Evolutionary conservation across 2,113 vertebrate species (phyloP), one percentile per base, ranked within the genome.

Genomic region (Hucho hucho): DNA sequence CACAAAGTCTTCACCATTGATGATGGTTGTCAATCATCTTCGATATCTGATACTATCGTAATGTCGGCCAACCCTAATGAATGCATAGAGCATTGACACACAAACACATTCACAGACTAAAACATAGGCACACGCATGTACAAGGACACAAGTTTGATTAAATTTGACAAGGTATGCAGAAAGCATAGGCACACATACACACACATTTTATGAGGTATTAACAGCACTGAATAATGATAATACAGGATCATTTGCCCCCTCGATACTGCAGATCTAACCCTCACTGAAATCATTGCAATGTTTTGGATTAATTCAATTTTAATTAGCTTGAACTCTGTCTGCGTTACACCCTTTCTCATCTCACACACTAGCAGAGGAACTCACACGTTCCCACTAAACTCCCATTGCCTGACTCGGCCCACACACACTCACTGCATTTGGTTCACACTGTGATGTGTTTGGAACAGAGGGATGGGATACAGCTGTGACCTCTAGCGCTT

Each of bases 251-350:
- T 4, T 25, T 37, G 56, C 53, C 32, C 69, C 63, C 61, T 4
- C n/a, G 76, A 75, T 71, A 65, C 70, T 47, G 72, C 28, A 74
- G 49, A 76, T 70, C 32, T 20, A 76, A 56, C 5, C 0, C 71
- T 22, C 43, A 70, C 37, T 72, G 61, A 79, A 82, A 87, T 76
- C 64, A 76, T 67, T 70, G 1, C 20, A 70, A 68, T 81, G 28
- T 83, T 82, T 77, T 72, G 63, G 80, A 86, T 85, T 66, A 28
- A 85, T 83, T 78, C n/a, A 18, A 79, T 83, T 71, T 71, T 13
- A 79, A 82, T 80, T 77, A 77, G 12, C 22, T 6, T 69, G 37
- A 79, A 77, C 70, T 75, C 71, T 78, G 32, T 79, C 75, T 81
- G 53, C 1, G 37, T 0, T 56, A 43, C 37, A 43, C 18, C 16